Conservation (phyloP, 2,888 invertebrate species). For the Sarcophaga carnaria region DNA sequence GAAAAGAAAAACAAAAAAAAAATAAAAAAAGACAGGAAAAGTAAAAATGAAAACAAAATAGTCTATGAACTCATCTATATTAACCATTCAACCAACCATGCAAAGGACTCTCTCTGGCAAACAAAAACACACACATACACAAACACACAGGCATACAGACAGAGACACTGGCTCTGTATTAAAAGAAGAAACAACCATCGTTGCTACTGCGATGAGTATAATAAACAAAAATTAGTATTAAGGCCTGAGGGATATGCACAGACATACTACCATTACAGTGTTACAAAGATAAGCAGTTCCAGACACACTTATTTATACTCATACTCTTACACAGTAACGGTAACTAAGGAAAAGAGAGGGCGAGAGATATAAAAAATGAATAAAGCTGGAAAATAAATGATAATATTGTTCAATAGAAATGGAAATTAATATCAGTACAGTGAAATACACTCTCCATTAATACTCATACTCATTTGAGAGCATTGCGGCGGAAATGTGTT, state of each 20-base stretch:
- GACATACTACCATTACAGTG: neutral
- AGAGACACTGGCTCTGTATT: neutral
- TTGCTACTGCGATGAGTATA: neutral
- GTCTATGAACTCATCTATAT: neutral
- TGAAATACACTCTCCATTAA: neutral
- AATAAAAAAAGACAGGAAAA: too few relatives aligned
- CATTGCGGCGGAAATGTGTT: too few relatives aligned
- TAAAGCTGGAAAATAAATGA: slow-evolving; percentile 13
- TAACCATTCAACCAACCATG: neutral
- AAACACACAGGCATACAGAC: neutral
- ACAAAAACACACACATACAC: neutral
- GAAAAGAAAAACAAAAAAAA: neutral
- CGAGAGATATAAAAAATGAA: neutral
- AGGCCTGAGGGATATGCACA: slow-evolving; percentile 35
- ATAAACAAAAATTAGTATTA: slow-evolving; percentile 57
- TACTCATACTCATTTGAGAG: too few relatives aligned
- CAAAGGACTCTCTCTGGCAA: neutral
- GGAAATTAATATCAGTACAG: slow-evolving; percentile 13
- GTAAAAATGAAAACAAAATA: neutral
- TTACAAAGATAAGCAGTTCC: neutral
- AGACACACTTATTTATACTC: neutral
- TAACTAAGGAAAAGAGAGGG: neutral
- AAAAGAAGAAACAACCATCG: neutral
- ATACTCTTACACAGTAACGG: neutral
- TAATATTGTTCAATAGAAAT: slow-evolving; percentile 43